Percentiles rank a stretch among this genome's conserved stretches.
Evolutionary conservation across 1,140 invertebrate species (phyloP).

Genomic region (Yoshiicerus persimilis): DNA sequence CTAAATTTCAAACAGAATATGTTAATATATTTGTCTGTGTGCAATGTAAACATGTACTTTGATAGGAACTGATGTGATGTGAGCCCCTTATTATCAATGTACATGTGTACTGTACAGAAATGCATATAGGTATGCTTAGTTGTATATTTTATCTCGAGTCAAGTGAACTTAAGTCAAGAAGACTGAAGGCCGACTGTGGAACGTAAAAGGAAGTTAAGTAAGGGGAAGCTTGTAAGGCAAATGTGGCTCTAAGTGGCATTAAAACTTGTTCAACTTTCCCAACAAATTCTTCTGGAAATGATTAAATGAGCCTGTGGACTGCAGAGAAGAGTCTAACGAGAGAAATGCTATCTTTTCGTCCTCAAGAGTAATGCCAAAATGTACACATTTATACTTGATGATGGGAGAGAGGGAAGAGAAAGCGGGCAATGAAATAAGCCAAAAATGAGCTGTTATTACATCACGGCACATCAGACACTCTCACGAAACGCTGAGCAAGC

Average conservation of each 20-base stretch:
- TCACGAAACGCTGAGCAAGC: not conserved
- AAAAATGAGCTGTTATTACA: conserved; percentile 14
- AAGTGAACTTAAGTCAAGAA: not conserved
- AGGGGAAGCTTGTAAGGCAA: not conserved
- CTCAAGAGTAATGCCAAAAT: not conserved
- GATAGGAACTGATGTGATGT: not conserved
- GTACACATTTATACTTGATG: conserved; percentile 8
- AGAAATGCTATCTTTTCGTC: not conserved
- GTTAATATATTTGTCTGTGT: not conserved
- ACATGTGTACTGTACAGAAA: not conserved
- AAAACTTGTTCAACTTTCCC: conserved; percentile 12
- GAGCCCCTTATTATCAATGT: not conserved
- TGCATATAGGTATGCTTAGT: not conserved
- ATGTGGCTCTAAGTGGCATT: conserved; percentile 19
- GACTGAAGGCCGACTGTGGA: not conserved
- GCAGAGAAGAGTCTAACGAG: not conserved
- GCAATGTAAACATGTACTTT: not conserved
- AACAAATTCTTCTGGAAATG: conserved; percentile 17
- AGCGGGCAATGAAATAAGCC: conserved; percentile 10
- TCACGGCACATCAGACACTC: conserved; percentile 2
- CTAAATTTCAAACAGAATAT: not conserved
- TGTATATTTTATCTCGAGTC: not conserved
- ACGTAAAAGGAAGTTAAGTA: not conserved
- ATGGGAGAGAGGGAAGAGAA: not conserved
- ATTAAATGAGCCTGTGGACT: conserved; percentile 9